phyloP scores from a whole-genome alignment of 2,888 invertebrate species.

The Celastrina argiolus region DNA sequence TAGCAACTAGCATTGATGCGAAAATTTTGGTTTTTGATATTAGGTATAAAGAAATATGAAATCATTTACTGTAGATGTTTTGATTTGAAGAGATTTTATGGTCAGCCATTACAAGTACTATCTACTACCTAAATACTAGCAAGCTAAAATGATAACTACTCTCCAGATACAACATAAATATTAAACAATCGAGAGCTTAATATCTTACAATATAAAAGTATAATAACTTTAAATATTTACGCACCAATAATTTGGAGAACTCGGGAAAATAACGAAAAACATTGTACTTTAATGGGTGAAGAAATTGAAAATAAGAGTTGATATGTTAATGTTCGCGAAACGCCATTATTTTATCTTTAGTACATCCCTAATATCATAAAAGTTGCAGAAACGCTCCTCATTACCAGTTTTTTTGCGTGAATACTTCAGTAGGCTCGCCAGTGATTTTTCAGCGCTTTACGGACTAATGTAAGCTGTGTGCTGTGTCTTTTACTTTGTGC shows the following conservation, averaged over 20 bases:
- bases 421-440: slow-evolving; percentile 55
- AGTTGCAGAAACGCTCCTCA: slow-evolving; percentile 58
- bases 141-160: too few relatives aligned
- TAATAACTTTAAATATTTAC: background rate
- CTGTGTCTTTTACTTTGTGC: slow-evolving; percentile 19
- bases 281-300: slow-evolving; percentile 13
- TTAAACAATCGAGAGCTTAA: background rate
- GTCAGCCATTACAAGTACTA: too few relatives aligned
- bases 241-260: background rate
- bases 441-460: slow-evolving; percentile 48
- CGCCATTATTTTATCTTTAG: slow-evolving; percentile 31
- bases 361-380: slow-evolving; percentile 46
- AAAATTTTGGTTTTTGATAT: too few relatives aligned
- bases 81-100: too few relatives aligned
- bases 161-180: too few relatives aligned
- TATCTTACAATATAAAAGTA: background rate
- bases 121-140: too few relatives aligned
- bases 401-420: slow-evolving; percentile 63
- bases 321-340: slow-evolving; percentile 24
- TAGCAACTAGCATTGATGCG: background rate
- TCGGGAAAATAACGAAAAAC: background rate
- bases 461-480: slow-evolving; percentile 25
- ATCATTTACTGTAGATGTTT: too few relatives aligned
- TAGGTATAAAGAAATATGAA: too few relatives aligned
- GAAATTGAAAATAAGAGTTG: slow-evolving; percentile 21